Base-by-base conservation (phyloP, 2,113 vertebrate genomes). In the Urocitellus parryii region DNA sequence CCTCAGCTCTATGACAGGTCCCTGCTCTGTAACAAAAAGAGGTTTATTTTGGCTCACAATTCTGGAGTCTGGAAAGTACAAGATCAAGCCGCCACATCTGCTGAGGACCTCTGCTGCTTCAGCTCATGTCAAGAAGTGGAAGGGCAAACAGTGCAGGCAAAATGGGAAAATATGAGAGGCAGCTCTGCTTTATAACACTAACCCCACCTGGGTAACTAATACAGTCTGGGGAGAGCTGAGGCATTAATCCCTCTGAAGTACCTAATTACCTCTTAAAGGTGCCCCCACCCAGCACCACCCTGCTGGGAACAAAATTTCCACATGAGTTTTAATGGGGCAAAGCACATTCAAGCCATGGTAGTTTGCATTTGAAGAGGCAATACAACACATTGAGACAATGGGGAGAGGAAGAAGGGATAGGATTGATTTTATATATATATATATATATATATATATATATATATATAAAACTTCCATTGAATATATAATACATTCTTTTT, bases 321-420 rank as follows among this genome's bases (percentile, higher is more conserved):
- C n/a, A 2, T 25, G 45, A 82, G 53, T 13, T 81, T 82, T 37
- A 8, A 18, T 80, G 56, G 5, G 6, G 34, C 51, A 74, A 58
- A 72, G 3, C 18, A 70, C 37, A 56, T 34, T 80, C 37, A 42
- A 34, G 42, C 27, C 77, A 61, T n/a, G 24, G 76, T 10, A 61
- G 39, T 25, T 61, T 82, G 2, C 65, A 61, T 92, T 83, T 93
- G 34, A 93, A 96, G 72, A 56, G 45, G 42, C 5, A 17, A n/a
- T 2, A 37, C 5, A 73, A 56, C 32, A 92, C 76, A 63, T 4
- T 61, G 63, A 90, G 13, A 87, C 70, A 80, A 58, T 29, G 53
- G 1, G 17, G 9, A 34, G 20, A 4, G 13, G 2, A 29, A 11
- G 2, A 11, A 32, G 2, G 25, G 13, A 73, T 3, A 87, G 16